Evolutionary conservation across 2,797 vertebrate species (phyloP), one percentile per base, ranked within the genome.

Genomic region (Gymnothorax javanicus): DNA sequence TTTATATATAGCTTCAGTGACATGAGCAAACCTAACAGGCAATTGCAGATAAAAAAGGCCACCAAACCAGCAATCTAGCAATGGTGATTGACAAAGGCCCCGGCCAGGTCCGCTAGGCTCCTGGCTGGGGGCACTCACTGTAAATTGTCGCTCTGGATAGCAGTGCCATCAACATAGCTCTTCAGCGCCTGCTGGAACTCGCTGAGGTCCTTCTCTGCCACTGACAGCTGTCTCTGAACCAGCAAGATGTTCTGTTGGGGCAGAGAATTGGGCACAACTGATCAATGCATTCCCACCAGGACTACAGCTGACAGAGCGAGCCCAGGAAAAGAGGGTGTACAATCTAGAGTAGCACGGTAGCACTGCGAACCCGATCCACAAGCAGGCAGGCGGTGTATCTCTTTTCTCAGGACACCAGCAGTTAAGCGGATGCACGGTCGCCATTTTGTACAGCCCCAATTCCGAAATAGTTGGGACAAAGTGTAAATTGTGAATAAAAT

Each of bases 151-250:
- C 94, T 95, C 90, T 98, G 96, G 89, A 94, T 93, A 0, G 96
- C 93, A 0, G 98, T 98, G 91, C 95, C 94, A 58, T 97, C 96
- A 0, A 93, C 90, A 67, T 99, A 99, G 93, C 94, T 96, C 88
- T 95, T 94, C 90, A 98, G 94, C 12, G 97, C 96, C 89, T 95
- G 96, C 86, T 91, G 95, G 88, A 99, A 98, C 88, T 97, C 94
- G 88, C 97, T 96, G 15, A 97, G 84, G 91, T 96, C 88, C 0
- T 91, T 94, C 12, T 96, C 95, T 0, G 92, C 93, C 94, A 99
- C 97, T 0, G 94, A 95, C 93, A 99, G 96, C 95, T 98, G 97
- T 92, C 97, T 97, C 94, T 99, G 98, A 7, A 97, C 97, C 93
- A 99, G 95, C 89, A 99, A 95, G 93, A 99, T 98, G 93, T 98